Evolutionary conservation across 1,140 invertebrate genomes (phyloP), one percentile per base, ranked within the genome.

Genomic region (Laupala kohalensis): DNA sequence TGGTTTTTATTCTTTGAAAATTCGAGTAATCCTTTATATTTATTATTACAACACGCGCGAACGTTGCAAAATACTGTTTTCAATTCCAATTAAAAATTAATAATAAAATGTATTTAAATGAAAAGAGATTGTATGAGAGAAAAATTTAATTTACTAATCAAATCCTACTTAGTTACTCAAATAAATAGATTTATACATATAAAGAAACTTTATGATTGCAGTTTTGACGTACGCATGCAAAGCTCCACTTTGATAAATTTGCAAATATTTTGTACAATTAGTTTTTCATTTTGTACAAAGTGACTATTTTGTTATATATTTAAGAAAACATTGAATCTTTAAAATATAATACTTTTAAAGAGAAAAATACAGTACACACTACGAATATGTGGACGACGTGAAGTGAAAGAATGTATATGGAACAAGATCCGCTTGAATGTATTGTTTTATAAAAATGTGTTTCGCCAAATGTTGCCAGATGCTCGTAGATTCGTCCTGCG

Each of bases 241-340:
- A 63, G 27, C 25, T 66, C 62, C 70, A 66, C n/a, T 71, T 71
- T 71, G 63, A 71, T 71, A 71, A 29, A 71, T 66, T 71, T 71
- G 70, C 70, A 71, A 29, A 64, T 71, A 71, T 71, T 71, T 71
- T 71, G 70, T 71, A 71, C 13, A 19, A 28, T 71, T 71, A 65
- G 63, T 64, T 29, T 71, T 71, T 65, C 28, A 66, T 30, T 66
- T 71, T 66, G 26, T 71, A 71, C 64, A 65, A 71, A 71, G 24
- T 71, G 64, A 71, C 64, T 71, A 71, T 66, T 71, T 71, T 71
- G 63, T 71, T 71, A 71, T 65, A 66, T n/a, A 25, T 71, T 71
- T 71, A 30, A 66, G 6, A 23, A 29, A 27, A 68, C n/a, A 68
- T 28, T 28, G 67, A n/a, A 68, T 68, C 29, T 27, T 53, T 53